Percentiles rank a stretch among this genome's conserved stretches.
Evolutionary conservation across 2,797 vertebrate genomes (phyloP).

Genomic region (Sebastes nivosus): DNA sequence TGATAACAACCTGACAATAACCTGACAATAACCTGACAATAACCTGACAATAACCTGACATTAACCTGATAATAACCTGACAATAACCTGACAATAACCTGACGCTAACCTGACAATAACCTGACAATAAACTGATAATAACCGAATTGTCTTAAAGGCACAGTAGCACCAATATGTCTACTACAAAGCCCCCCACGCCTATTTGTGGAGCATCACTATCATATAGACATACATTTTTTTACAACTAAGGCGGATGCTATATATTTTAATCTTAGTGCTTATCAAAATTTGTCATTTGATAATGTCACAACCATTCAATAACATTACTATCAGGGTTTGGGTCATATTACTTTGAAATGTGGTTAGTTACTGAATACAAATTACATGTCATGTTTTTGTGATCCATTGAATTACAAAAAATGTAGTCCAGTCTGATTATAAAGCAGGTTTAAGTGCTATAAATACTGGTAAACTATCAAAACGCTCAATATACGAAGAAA

Average conservation of each 20-base stretch:
- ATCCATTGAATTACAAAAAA: background rate
- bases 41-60: background rate
- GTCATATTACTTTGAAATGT: too few species aligned
- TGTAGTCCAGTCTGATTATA: background rate
- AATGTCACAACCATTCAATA: too few species aligned
- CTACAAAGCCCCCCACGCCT: constrained; percentile 61
- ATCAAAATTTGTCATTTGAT: constrained; percentile 24
- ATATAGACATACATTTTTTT: constrained; percentile 8
- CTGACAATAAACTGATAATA: too few species aligned
- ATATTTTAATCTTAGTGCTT: constrained; percentile 4
- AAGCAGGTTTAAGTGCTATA: too few species aligned
- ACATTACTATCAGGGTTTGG: background rate
- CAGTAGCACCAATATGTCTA: constrained; percentile 44
- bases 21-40: too few species aligned
- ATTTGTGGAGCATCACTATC: constrained; percentile 53
- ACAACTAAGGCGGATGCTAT: background rate
- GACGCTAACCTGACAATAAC: background rate
- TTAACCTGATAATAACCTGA: background rate
- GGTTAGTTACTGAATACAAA: too few species aligned
- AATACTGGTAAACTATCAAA: too few species aligned
- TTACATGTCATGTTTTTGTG: background rate
- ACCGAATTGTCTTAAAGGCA: constrained; percentile 69
- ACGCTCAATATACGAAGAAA: too few species aligned
- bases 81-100: background rate
- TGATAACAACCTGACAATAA: accelerated